Base-by-base conservation (phyloP, 2,888 invertebrate species). In the Hybos culiciformis region DNA sequence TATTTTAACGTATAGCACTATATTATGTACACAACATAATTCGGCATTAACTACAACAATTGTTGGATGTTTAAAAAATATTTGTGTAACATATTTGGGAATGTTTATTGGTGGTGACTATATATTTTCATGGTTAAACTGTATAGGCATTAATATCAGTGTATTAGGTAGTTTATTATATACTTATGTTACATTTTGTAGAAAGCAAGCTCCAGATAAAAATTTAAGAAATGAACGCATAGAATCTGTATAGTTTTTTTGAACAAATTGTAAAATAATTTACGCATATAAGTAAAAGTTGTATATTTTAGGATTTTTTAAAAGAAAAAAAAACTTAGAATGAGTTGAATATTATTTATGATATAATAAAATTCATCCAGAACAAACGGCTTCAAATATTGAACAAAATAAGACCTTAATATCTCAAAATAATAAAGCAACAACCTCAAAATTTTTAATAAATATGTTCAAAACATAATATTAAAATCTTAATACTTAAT, bases 21-120 rank as follows among this genome's bases (percentile, higher is more conserved):
- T 98, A 56, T 65, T 97, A 33, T 98, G 98, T 67, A 98, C 97
- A 1, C 81, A 86, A 56, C 80, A 87, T 64, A 98, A 98, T 67
- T 96, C 96, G 44, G 96, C 98, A n/a, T 71, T 98, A 38, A 98
- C 98, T 0, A 98, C 98, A 1, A 94, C 96, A 5, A 94, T 98
- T 46, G 90, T 98, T 51, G 98, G 98, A 5, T 96, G 97, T 58
- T 72, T 98, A 43, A 98, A 98, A 71, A 98, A 98, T 69, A 86
- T 98, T 53, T 77, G 92, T 53, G 88, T 98, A 4, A 98, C 98
- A 1, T 98, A 98, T 68, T 71, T 93, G 50, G 97, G 97, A 21
- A 98, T 98, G 96, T 78, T 94, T 34, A 85, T 97, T 44, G 97
- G 96, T 36, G 97, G 96, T 12, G 98, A 98, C 66, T 98, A 98